Percentiles rank a stretch among this genome's conserved stretches.
Evolutionary conservation across 1,140 invertebrate species (phyloP).

Genomic region (Pseudomyrmex cubaensis): DNA sequence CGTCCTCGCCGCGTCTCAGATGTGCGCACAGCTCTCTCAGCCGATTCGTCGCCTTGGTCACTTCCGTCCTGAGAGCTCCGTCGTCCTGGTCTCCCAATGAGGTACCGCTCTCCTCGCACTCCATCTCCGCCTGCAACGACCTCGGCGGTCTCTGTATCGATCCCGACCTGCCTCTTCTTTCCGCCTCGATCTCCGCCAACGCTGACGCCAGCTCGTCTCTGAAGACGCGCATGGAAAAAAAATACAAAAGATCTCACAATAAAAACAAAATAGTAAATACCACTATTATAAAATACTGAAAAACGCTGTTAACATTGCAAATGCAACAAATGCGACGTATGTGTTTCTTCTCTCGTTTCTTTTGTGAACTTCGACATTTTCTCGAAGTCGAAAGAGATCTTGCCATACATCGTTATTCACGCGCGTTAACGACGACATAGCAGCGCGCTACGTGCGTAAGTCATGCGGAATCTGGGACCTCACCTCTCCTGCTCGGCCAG

Average conservation of each 20-base stretch:
- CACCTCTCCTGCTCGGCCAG: conserved; percentile 85
- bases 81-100: conserved; percentile 87
- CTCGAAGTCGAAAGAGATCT: no score
- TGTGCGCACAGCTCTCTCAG: conserved; percentile 89
- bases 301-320: no score
- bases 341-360: no score
- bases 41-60: conserved; percentile 88
- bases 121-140: conserved; percentile 91
- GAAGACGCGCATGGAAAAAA: conserved; percentile 40
- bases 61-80: conserved; percentile 87
- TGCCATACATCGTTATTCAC: background rate
- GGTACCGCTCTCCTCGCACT: conserved; percentile 87
- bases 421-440: background rate
- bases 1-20: conserved; percentile 90
- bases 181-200: conserved; percentile 77
- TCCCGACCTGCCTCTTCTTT: conserved; percentile 78
- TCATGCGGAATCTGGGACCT: conserved; percentile 36
- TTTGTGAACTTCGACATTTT: no score
- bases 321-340: no score
- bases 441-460: background rate
- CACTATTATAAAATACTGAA: no score
- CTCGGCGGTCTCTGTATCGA: conserved; percentile 83
- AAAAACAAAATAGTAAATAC: background rate
- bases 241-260: conserved; percentile 4
- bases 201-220: conserved; percentile 83